These are phyloP conservation scores for Todiramphus saurophagus DNA, from an alignment of 2,113 vertebrate species.

Conservation along the genomic window DNA sequence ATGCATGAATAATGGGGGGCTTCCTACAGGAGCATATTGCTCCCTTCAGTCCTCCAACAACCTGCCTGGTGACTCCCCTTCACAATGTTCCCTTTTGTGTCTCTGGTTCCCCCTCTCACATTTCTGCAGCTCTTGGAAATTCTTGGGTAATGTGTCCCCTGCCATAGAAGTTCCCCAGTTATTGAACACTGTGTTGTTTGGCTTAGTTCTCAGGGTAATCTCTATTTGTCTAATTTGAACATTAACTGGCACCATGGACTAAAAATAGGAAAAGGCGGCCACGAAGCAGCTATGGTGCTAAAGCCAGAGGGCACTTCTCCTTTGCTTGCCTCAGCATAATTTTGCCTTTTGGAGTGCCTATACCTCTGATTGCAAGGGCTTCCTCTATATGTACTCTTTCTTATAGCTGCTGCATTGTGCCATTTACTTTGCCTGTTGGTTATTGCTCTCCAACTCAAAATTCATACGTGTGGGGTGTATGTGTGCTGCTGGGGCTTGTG, in stretches of 20 bases:
- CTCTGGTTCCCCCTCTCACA: background rate
- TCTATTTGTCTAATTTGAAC: background rate
- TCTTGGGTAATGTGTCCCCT: background rate
- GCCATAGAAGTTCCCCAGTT: background rate
- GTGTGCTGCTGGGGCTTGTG: background rate
- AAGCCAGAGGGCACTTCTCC: background rate
- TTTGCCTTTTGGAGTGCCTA: background rate
- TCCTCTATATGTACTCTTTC: background rate
- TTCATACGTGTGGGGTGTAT: background rate
- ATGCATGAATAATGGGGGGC: background rate
- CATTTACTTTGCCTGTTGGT: background rate
- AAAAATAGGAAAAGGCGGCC: background rate
- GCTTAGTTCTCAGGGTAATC: background rate
- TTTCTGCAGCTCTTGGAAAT: conserved; percentile 4
- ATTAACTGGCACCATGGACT: background rate
- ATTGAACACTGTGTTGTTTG: background rate
- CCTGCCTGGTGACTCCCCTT: background rate
- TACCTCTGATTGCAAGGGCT: background rate
- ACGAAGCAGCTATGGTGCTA: background rate
- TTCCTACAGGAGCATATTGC: background rate
- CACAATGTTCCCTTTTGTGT: background rate
- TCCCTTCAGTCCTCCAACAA: background rate
- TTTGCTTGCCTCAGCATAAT: background rate
- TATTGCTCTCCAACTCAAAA: background rate
- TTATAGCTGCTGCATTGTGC: background rate